Evolutionary conservation across 2,888 invertebrate genomes (phyloP).

Genomic region (Hirtodrosophila confusa): DNA sequence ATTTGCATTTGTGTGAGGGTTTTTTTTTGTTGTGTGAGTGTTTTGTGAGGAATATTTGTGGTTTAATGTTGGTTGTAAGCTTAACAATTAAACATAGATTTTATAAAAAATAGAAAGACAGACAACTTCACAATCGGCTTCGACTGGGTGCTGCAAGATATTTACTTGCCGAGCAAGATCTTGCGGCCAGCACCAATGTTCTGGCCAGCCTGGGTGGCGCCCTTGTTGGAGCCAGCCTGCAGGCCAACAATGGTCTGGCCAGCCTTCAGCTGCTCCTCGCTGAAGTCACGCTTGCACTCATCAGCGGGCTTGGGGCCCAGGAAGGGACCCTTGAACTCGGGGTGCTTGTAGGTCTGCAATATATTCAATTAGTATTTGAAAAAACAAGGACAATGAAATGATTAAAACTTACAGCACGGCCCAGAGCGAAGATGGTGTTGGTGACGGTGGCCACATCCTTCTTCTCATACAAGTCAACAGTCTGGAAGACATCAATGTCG

Average conservation of each 20-base stretch:
- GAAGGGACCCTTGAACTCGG: constrained; percentile 93
- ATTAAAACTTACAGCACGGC: constrained; percentile 89
- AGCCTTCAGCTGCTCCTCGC: constrained; percentile 94
- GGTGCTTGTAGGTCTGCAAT: constrained; percentile 92
- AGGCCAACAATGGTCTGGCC: constrained; percentile 96
- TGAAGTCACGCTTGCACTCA: constrained; percentile 97
- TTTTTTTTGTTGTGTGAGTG: constrained; percentile 41
- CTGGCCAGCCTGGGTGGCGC: constrained; percentile 95
- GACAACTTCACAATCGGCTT: no score
- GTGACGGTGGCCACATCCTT: constrained; percentile 94
- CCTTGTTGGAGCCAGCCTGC: constrained; percentile 98
- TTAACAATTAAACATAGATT: constrained; percentile 59
- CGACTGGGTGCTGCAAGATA: background rate
- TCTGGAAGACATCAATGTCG: constrained; percentile 97
- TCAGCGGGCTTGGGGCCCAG: constrained; percentile 97
- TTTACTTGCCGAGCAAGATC: constrained; percentile 95
- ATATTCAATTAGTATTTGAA: background rate
- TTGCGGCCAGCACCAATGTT: constrained; percentile 96
- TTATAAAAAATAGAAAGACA: constrained; percentile 25
- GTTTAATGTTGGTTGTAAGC: constrained; percentile 47
- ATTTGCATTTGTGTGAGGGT: constrained; percentile 59
- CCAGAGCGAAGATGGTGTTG: constrained; percentile 93
- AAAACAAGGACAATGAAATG: background rate
- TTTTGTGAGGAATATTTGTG: constrained; percentile 64
- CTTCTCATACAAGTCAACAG: constrained; percentile 98